phyloP scores from a whole-genome alignment of 2,888 invertebrate genomes.

The Oxycera nigricornis region DNA sequence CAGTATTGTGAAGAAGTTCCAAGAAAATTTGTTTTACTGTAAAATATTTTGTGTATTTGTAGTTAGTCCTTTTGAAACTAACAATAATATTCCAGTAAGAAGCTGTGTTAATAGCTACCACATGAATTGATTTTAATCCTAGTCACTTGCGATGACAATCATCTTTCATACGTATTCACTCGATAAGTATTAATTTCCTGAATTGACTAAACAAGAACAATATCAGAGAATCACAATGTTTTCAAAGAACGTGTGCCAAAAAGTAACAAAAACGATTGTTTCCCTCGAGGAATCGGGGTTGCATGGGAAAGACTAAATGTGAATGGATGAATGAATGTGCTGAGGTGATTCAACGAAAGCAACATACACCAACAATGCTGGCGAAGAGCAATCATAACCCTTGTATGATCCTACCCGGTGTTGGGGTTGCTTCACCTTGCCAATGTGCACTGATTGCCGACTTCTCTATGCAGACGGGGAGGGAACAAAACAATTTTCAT shows the following conservation, averaged over 20 bases:
- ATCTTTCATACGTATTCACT: neutral
- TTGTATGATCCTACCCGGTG: neutral
- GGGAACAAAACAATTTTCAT: constrained; percentile 25
- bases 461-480: neutral
- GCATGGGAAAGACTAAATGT: neutral
- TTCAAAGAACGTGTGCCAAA: neutral
- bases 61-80: no score
- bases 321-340: neutral
- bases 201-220: constrained; percentile 20
- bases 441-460: neutral
- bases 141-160: neutral
- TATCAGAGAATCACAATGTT: neutral
- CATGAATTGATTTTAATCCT: no score
- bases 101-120: no score
- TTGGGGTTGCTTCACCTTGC: neutral
- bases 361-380: neutral
- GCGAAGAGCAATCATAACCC: constrained; percentile 29
- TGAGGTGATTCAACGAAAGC: no score
- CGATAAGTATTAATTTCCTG: constrained; percentile 17
- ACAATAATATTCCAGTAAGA: no score
- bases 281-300: neutral
- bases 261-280: neutral
- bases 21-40: no score
- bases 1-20: no score
- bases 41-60: no score